Evolutionary conservation across 2,888 invertebrate genomes (phyloP), one percentile per base, ranked within the genome.

Genomic region (Mythimna lalbum): DNA sequence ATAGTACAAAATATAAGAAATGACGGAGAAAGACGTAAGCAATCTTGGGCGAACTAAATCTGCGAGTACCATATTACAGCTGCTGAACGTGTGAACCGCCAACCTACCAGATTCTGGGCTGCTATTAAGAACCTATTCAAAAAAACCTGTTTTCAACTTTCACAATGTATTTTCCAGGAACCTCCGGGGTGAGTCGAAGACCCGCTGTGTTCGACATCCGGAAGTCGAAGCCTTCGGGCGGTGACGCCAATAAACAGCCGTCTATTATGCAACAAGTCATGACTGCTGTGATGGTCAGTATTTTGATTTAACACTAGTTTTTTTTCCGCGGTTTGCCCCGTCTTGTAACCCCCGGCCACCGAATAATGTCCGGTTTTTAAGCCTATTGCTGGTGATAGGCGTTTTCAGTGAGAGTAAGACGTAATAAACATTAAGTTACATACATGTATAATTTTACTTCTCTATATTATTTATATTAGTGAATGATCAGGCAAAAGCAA

Each of bases 181-280:
- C 97, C 55, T 96, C 97, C 79, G 97, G 97, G 86, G 97, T 97
- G 47, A 97, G 97, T 84, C 97, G 97, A 27, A 96, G 97, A 73
- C 97, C 98, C 12, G 97, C 97, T 1, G 96, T 98, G 82, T 97
- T 98, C 88, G 98, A 98, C 90, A 98, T 98, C 53, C 98, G 98
- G 92, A 98, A 98, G 70, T 88, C 93, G 0, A 90, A 90, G 49
- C 90, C 88, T 2, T 89, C 90, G 0, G 90, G 91, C 1, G 14
- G 39, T 39, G 95, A 95, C n/a, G 72, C 85, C 2, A 94, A 93
- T 82, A 94, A 94, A 75, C 94, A 90, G 59, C 91, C 94, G 0
- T 93, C 97, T 76, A 97, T 99, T 89, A 98, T 99, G 97, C 97
- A 98, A 81, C 98, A 98, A 89, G 97, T 99, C 39, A 98, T 97